Conservation (phyloP, 1,140 invertebrate species). For the Cyclina sinensis region DNA sequence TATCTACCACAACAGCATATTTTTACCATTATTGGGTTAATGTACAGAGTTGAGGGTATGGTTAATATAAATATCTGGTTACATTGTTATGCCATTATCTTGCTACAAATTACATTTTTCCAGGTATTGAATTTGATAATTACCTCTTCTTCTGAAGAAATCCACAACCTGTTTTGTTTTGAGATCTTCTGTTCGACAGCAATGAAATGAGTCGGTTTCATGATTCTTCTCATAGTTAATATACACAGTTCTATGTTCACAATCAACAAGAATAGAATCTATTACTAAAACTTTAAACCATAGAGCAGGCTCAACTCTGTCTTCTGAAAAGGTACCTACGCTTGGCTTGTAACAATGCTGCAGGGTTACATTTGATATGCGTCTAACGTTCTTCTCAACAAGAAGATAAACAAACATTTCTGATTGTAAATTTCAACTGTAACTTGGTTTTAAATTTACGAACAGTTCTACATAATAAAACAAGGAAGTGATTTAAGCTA, state of each 20-base stretch:
- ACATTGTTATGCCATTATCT: too few relatives aligned
- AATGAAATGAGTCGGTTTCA: not conserved
- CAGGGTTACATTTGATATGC: conserved; percentile 28
- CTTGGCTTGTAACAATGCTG: conserved; percentile 34
- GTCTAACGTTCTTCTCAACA: not conserved
- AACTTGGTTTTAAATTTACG: not conserved
- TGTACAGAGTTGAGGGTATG: too few relatives aligned
- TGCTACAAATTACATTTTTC: too few relatives aligned
- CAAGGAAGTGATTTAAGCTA: not conserved
- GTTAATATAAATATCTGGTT: too few relatives aligned
- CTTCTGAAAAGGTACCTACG: conserved; percentile 29
- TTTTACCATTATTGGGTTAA: too few relatives aligned
- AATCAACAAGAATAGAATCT: conserved; percentile 52
- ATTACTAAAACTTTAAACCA: conserved; percentile 56
- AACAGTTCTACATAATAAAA: not conserved
- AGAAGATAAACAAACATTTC: conserved; percentile 51
- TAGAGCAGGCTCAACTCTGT: conserved; percentile 48
- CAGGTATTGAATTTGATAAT: too few relatives aligned
- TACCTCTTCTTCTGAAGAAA: conserved; percentile 51
- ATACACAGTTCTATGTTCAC: conserved; percentile 43
- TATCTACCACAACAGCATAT: too few relatives aligned
- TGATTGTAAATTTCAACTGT: too few relatives aligned
- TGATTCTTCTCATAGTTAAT: not conserved
- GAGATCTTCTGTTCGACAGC: not conserved
- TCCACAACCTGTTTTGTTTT: not conserved